Base-by-base conservation (phyloP, 2,797 vertebrate genomes). In the Peromyscus melanophrys region DNA sequence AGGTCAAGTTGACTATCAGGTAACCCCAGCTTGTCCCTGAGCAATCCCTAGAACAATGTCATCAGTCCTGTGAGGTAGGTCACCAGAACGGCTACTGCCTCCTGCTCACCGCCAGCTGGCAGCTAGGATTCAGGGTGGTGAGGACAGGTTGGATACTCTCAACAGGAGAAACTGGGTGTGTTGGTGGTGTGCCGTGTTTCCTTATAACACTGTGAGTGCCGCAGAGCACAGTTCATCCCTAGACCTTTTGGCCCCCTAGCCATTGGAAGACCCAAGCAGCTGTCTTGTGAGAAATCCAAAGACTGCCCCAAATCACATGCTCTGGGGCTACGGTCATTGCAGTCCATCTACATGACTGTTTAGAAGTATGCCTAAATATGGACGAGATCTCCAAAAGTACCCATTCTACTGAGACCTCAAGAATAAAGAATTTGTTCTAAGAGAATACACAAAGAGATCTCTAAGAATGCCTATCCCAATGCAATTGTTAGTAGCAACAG, bases 121-220 rank as follows among this genome's bases (percentile, higher is more conserved):
- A 4, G 23, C 67, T 0, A 0, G 65, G n/a, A 23, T 43, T 69
- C 43, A 6, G 61, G 13, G 0, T 6, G 34, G 2, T n/a, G 17
- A 49, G 13, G 7, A 21, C 34, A 55, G 46, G 71, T 5, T 34
- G 2, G 46, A 31, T 57, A 17, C 12, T n/a, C 73, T 52, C 19
- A 43, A n/a, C 29, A 1, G n/a, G 59, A 89, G 52, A 73, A 29
- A 19, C 61, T 27, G 17, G 29, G 14, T 5, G 34, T 65, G 34
- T 11, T 84, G 17, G 49, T 16, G 40, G 49, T 6, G 0, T 9
- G 0, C 49, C 1, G 0, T n/a, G 37, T 6, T 29, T 84, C 25
- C 29, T 73, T 12, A 19, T 27, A 21, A n/a, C 3, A 77, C 19
- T 4, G 4, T 43, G 37, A n/a, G 73, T 27, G 57, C n/a, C 14